phyloP scores from a whole-genome alignment of 2,797 vertebrate species.

The Amblyraja radiata region DNA sequence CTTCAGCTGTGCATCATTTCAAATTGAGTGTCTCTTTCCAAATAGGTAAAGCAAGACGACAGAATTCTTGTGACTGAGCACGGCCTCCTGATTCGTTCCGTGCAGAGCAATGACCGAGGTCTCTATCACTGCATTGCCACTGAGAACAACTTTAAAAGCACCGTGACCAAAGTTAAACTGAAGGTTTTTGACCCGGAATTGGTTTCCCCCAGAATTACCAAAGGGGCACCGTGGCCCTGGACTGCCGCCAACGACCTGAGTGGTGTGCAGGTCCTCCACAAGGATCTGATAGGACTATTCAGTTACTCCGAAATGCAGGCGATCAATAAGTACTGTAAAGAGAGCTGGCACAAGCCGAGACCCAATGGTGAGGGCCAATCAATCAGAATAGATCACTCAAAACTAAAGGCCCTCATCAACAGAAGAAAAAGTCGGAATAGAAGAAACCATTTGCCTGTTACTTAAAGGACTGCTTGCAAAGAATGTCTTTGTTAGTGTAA shows the following conservation, averaged over 20 bases:
- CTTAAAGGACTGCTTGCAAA: constrained; percentile 53
- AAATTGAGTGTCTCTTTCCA: background rate
- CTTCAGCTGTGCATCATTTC: background rate
- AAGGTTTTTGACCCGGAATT: constrained; percentile 75
- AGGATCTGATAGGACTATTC: constrained; percentile 73
- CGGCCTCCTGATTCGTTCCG: constrained; percentile 83
- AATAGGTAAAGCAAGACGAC: constrained; percentile 84
- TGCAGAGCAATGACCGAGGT: constrained; percentile 80
- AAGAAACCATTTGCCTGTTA: constrained; percentile 73
- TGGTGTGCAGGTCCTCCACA: constrained; percentile 69
- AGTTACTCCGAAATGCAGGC: constrained; percentile 81
- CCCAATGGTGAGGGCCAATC: constrained; percentile 57
- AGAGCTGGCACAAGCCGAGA: constrained; percentile 73
- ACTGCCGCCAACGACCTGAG: constrained; percentile 57
- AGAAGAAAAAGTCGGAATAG: constrained; percentile 88
- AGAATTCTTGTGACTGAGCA: constrained; percentile 82
- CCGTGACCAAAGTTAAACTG: constrained; percentile 86
- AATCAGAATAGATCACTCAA: constrained; percentile 81
- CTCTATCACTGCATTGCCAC: constrained; percentile 92
- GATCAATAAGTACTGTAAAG: constrained; percentile 91
- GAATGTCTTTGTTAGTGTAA: constrained; percentile 10
- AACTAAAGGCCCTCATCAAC: constrained; percentile 86
- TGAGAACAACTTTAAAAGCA: constrained; percentile 91
- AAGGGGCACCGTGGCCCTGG: constrained; percentile 80
- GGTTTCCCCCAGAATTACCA: constrained; percentile 75